A percentile compares a stretch with the other conserved stretches of the same genome.
phyloP scores from a whole-genome alignment of 1,140 invertebrate genomes.

The Oryctes rhinoceros region DNA sequence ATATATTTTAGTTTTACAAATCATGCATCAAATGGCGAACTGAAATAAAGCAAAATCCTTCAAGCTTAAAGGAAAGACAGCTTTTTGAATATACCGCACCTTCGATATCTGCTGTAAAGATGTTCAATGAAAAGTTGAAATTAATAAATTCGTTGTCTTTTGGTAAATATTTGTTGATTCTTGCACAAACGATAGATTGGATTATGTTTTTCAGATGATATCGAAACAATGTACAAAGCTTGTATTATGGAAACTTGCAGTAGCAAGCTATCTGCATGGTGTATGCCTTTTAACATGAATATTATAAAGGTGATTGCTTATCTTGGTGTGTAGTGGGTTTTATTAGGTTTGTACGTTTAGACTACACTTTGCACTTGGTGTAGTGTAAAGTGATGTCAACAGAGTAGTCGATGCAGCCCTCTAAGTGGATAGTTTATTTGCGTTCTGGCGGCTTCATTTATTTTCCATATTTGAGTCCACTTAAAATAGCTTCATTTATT shows the following conservation, averaged over 20 bases:
- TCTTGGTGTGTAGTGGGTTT: too few relatives aligned
- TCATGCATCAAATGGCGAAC: conserved; percentile 76
- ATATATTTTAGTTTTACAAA: conserved; percentile 77
- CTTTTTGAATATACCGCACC: conserved; percentile 63
- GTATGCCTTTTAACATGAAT: conserved; percentile 66
- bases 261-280: conserved; percentile 74
- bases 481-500: too few relatives aligned
- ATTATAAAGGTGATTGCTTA: conserved; percentile 32
- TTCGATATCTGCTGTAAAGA: conserved; percentile 68
- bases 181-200: neutral
- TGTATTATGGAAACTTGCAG: conserved; percentile 84
- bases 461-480: too few relatives aligned
- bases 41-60: conserved; percentile 79
- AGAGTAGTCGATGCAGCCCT: too few relatives aligned
- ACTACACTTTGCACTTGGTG: too few relatives aligned
- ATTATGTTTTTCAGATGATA: conserved; percentile 66
- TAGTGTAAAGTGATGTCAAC: too few relatives aligned
- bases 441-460: too few relatives aligned
- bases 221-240: conserved; percentile 72
- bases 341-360: too few relatives aligned
- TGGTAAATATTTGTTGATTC: conserved; percentile 9
- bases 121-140: conserved; percentile 70
- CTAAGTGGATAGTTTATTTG: too few relatives aligned
- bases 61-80: conserved; percentile 63
- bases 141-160: conserved; percentile 42